Percentiles rank a stretch among this genome's conserved stretches.
These are phyloP conservation scores for Dione juno DNA, from an alignment of 2,888 invertebrate genomes.

Conservation along the genomic window DNA sequence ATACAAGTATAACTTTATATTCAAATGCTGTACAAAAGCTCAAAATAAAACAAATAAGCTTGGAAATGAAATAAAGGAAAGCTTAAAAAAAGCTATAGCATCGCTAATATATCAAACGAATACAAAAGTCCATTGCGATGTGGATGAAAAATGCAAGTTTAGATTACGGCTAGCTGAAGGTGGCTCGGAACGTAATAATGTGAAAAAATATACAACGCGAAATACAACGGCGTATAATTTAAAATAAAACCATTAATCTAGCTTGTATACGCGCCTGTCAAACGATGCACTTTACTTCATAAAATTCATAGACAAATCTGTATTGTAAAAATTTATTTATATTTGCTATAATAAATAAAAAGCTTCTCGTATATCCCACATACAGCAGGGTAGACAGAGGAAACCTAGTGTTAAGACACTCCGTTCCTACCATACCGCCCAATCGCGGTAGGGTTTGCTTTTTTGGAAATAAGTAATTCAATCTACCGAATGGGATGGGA, in stretches of 20 bases:
- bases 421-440: no score
- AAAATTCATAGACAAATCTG: constrained; percentile 12
- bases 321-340: not conserved
- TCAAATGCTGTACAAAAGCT: not conserved
- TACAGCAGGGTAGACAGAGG: no score
- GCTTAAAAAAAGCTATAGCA: constrained; percentile 40
- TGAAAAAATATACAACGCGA: constrained; percentile 62
- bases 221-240: constrained; percentile 71
- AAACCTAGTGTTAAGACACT: no score
- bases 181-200: constrained; percentile 50
- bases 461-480: no score
- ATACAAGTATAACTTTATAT: not conserved
- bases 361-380: no score
- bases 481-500: no score
- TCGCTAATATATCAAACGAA: constrained; percentile 46
- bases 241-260: constrained; percentile 81
- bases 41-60: constrained; percentile 21
- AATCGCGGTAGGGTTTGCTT: no score
- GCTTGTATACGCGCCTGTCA: constrained; percentile 69
- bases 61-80: constrained; percentile 18
- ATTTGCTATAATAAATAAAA: not conserved
- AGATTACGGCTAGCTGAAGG: constrained; percentile 61
- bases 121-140: constrained; percentile 50
- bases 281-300: constrained; percentile 48
- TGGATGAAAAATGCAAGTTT: constrained; percentile 65